A percentile compares a stretch with the other conserved stretches of the same genome.
Conservation (phyloP, 2,113 vertebrate genomes). For the Atherinomorus stipes region DNA sequence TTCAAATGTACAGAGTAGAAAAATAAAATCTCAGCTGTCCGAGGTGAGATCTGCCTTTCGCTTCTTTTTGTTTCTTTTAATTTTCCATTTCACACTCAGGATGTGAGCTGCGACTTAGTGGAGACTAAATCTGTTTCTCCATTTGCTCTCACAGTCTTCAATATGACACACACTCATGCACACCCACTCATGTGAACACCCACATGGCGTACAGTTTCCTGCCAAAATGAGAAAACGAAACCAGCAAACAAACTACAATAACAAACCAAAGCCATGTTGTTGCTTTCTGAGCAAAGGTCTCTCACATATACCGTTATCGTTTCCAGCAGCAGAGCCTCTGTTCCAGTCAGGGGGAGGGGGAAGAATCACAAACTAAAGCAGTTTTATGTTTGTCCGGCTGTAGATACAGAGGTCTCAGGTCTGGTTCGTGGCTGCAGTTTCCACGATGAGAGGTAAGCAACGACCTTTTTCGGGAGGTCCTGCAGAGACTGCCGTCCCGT, state of each 20-base stretch:
- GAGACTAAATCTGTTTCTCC: conserved; percentile 60
- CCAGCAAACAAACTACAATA: conserved; percentile 30
- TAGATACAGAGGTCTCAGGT: conserved; percentile 49
- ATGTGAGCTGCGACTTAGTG: conserved; percentile 25
- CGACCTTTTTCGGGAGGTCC: conserved; percentile 44
- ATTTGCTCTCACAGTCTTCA: conserved; percentile 54
- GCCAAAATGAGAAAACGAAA: conserved; percentile 53
- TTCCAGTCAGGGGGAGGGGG: conserved; percentile 29
- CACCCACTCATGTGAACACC: conserved; percentile 18
- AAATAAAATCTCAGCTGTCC: conserved; percentile 79
- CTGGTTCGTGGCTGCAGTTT: conserved; percentile 50
- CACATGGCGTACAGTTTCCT: conserved; percentile 42
- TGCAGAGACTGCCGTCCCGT: conserved; percentile 35
- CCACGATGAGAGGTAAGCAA: conserved; percentile 68
- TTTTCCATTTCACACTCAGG: conserved; percentile 35
- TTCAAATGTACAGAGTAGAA: conserved; percentile 77
- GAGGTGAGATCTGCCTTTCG: conserved; percentile 39
- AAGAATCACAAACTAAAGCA: conserved; percentile 58
- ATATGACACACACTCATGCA: conserved; percentile 45
- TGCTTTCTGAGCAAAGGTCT: conserved; percentile 51
- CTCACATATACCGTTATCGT: conserved; percentile 30
- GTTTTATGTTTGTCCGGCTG: conserved; percentile 44
- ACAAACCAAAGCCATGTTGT: conserved; percentile 53
- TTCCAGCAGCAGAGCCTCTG: conserved; percentile 38
- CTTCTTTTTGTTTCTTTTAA: conserved; percentile 12